A percentile compares a stretch with the other conserved stretches of the same genome.
These are phyloP conservation scores for Neodontobutis hainanensis DNA, from an alignment of 2,113 vertebrate species.

Conservation along the genomic window DNA sequence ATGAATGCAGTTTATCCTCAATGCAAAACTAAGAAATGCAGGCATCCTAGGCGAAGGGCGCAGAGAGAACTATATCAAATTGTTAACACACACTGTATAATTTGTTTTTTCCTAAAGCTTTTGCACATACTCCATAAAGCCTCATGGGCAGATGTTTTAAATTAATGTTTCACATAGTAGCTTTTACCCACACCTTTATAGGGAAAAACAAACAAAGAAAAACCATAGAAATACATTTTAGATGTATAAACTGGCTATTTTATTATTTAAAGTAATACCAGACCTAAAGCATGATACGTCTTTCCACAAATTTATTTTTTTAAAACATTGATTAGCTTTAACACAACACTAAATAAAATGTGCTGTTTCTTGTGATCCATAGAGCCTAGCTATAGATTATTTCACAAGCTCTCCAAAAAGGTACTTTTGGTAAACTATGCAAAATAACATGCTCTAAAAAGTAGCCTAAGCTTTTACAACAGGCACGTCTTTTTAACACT, in stretches of 20 bases:
- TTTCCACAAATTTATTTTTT: no score
- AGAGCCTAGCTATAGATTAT: background rate
- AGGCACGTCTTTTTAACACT: conserved; percentile 1
- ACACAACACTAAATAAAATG: background rate
- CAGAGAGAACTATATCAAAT: background rate
- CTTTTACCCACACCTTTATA: conserved; percentile 4
- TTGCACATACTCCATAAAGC: background rate
- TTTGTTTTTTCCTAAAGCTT: background rate
- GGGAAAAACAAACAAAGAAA: background rate
- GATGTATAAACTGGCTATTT: no score
- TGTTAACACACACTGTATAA: background rate
- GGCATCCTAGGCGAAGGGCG: background rate
- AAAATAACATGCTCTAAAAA: background rate
- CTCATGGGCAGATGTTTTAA: background rate
- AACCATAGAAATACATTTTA: no score
- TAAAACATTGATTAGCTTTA: background rate
- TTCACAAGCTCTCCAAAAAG: background rate
- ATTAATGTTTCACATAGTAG: conserved; percentile 10
- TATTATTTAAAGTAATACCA: no score
- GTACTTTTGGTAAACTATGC: background rate
- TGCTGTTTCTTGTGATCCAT: background rate
- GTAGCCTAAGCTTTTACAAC: conserved; percentile 4
- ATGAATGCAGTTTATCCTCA: conserved; percentile 49
- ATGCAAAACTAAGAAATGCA: conserved; percentile 56
- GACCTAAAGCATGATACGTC: no score